phyloP scores from a whole-genome alignment of 2,888 invertebrate genomes.

The Xanthorhoe designata region DNA sequence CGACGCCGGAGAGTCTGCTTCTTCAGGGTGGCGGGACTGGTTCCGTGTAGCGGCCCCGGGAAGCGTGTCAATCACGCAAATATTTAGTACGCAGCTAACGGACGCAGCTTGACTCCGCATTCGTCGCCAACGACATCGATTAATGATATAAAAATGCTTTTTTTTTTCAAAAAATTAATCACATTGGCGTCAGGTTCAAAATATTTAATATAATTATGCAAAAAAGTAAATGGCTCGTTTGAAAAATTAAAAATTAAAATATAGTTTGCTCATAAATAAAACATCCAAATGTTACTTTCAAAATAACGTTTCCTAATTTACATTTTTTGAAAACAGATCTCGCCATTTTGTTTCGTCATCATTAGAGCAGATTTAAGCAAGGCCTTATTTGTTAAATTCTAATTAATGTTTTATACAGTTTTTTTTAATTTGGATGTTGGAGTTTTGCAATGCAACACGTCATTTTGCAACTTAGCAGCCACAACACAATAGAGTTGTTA shows the following conservation, averaged over 20 bases:
- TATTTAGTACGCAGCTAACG: constrained; percentile 46
- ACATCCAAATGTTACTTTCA: constrained; percentile 2
- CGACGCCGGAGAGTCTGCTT: constrained; percentile 58
- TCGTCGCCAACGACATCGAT: constrained; percentile 6
- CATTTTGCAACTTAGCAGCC: neutral
- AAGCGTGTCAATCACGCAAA: constrained; percentile 57
- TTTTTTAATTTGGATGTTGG: neutral
- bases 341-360: constrained; percentile 2
- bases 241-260: constrained; percentile 11
- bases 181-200: neutral
- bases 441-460: neutral
- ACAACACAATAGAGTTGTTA: neutral
- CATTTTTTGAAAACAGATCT: constrained; percentile 2
- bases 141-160: neutral
- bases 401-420: neutral
- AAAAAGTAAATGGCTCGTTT: constrained; percentile 5
- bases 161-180: neutral
- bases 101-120: constrained; percentile 23
- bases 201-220: neutral
- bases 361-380: neutral
- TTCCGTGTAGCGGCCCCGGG: constrained; percentile 60
- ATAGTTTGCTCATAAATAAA: constrained; percentile 9
- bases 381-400: neutral
- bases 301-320: neutral
- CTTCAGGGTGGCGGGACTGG: constrained; percentile 53